A percentile compares a stretch with the other conserved stretches of the same genome.
phyloP scores from a whole-genome alignment of 2,113 vertebrate species.

The Epinephelus lanceolatus region DNA sequence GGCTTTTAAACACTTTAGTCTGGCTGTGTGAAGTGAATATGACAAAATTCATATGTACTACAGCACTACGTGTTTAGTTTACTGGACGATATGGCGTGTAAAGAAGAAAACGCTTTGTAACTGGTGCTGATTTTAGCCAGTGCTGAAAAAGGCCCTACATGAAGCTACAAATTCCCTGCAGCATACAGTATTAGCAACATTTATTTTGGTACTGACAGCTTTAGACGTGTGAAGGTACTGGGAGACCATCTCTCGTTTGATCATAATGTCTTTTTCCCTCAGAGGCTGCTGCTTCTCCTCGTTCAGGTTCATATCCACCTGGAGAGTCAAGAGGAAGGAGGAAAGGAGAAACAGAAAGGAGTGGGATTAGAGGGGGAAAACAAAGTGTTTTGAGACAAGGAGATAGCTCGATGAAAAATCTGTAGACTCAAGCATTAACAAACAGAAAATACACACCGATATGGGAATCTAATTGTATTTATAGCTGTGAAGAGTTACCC shows the following conservation, averaged over 20 bases:
- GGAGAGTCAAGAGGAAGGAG: slow-evolving; percentile 1
- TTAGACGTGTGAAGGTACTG: slow-evolving; percentile 90
- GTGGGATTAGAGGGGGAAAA: not conserved
- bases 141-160: not conserved
- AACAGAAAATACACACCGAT: not conserved
- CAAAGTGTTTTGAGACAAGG: not conserved
- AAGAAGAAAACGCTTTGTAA: not conserved
- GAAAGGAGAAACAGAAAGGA: not conserved
- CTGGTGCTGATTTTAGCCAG: not conserved
- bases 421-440: not conserved
- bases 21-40: not conserved
- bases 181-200: not conserved
- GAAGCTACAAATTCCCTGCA: not conserved
- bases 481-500: not conserved
- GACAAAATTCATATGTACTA: not conserved
- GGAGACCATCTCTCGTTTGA: slow-evolving; percentile 92
- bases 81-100: not conserved
- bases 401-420: not conserved
- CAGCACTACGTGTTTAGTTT: not conserved
- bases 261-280: slow-evolving; percentile 87
- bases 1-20: not conserved
- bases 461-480: not conserved
- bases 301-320: slow-evolving; percentile 94
- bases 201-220: slow-evolving; percentile 83
- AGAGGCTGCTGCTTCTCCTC: slow-evolving; percentile 90